A percentile compares a stretch with the other conserved stretches of the same genome.
These are phyloP conservation scores for Bruchidius siliquastri DNA, from an alignment of 2,888 invertebrate species.

Conservation along the genomic window DNA sequence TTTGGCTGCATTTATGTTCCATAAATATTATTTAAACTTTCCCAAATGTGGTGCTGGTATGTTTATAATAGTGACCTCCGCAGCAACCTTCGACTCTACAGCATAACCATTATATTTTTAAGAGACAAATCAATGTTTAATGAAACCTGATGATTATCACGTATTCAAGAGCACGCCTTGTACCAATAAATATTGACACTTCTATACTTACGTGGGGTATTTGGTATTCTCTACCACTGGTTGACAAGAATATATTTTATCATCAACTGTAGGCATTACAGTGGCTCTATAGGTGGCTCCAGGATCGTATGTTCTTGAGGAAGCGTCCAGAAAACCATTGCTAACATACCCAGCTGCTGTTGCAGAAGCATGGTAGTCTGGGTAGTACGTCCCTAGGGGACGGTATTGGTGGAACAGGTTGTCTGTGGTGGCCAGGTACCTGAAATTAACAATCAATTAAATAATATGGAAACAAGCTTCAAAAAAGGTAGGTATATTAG, in stretches of 20 bases:
- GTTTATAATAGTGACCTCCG: no score
- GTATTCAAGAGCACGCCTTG: no score
- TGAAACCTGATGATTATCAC: no score
- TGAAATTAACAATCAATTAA: not conserved
- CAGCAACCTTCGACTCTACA: no score
- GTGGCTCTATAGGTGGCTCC: slow-evolving; percentile 36
- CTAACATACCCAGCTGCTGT: slow-evolving; percentile 63
- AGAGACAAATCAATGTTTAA: no score
- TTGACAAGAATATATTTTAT: slow-evolving; percentile 60
- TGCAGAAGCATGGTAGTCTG: slow-evolving; percentile 70
- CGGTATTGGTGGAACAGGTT: slow-evolving; percentile 88
- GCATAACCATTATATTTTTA: no score
- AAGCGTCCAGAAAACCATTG: slow-evolving; percentile 79
- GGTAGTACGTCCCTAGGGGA: slow-evolving; percentile 77
- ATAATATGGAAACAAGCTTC: slow-evolving; percentile 59
- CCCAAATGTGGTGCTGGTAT: no score
- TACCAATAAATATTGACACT: no score
- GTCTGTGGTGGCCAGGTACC: slow-evolving; percentile 69
- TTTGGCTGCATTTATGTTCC: no score
- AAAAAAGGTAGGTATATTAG: no score
- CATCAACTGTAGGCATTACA: slow-evolving; percentile 48
- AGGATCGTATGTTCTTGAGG: slow-evolving; percentile 60
- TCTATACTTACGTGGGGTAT: slow-evolving; percentile 55
- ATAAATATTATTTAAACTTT: no score
- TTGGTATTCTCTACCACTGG: slow-evolving; percentile 54